These are phyloP conservation scores for Drosophila arawakana DNA, from an alignment of 1,140 invertebrate species.

Conservation along the genomic window DNA sequence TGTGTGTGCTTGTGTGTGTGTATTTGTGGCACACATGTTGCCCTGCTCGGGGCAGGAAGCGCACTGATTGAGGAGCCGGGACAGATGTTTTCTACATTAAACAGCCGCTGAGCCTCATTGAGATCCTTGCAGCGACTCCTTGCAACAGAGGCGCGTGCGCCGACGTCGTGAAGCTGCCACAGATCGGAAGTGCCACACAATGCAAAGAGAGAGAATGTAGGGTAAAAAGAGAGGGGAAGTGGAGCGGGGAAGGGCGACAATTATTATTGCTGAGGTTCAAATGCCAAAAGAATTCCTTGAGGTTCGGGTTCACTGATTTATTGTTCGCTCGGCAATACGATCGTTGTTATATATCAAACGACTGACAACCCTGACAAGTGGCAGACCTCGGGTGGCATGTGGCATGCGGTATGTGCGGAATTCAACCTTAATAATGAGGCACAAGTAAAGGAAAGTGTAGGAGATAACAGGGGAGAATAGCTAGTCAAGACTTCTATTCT, in stretches of 20 bases:
- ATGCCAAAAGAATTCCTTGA: slow-evolving; percentile 48
- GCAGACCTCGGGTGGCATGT: slow-evolving; percentile 4
- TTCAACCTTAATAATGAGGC: slow-evolving; percentile 22
- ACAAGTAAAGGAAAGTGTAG: not conserved
- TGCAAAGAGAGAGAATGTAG: not conserved
- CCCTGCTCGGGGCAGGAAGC: slow-evolving; percentile 63
- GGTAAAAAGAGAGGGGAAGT: not conserved
- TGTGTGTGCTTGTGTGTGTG: slow-evolving; percentile 17
- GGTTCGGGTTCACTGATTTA: slow-evolving; percentile 42
- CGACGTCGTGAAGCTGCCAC: slow-evolving; percentile 24
- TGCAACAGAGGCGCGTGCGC: slow-evolving; percentile 61
- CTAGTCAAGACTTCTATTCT: not conserved
- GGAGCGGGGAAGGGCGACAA: not conserved
- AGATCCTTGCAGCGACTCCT: slow-evolving; percentile 8
- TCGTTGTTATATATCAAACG: slow-evolving; percentile 56
- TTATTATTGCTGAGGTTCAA: slow-evolving; percentile 51
- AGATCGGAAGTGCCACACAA: slow-evolving; percentile 24
- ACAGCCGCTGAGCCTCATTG: slow-evolving; percentile 33
- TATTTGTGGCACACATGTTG: slow-evolving; percentile 60
- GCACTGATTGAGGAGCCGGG: slow-evolving; percentile 78
- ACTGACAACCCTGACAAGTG: slow-evolving; percentile 47
- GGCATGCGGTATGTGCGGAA: slow-evolving; percentile 7
- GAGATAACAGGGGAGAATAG: not conserved
- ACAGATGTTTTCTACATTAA: slow-evolving; percentile 72
- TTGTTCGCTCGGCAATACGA: slow-evolving; percentile 45